These are phyloP conservation scores for Patella pellucida DNA, from an alignment of 2,888 invertebrate genomes.

Conservation along the genomic window DNA sequence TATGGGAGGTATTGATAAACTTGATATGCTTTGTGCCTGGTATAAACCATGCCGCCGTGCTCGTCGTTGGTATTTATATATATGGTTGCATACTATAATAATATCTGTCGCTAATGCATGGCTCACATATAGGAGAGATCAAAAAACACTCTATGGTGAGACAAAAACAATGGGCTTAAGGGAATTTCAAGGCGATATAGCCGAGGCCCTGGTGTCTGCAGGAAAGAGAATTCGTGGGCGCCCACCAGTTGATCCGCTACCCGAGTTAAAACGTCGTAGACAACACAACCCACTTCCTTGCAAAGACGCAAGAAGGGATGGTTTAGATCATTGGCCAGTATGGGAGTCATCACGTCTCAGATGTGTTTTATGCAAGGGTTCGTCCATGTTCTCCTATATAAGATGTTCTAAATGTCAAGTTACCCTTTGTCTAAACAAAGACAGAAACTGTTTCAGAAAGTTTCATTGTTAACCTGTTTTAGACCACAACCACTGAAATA, in stretches of 20 bases:
- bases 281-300: no score
- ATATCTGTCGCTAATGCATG: background rate
- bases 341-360: no score
- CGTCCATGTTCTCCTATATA: no score
- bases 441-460: no score
- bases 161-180: background rate
- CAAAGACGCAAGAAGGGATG: no score
- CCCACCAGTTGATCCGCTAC: background rate
- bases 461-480: no score
- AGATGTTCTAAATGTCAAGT: no score
- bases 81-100: background rate
- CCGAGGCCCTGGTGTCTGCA: background rate
- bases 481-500: no score
- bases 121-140: background rate
- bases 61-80: constrained; percentile 1
- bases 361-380: no score
- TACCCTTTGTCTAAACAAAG: no score
- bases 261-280: no score
- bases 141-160: background rate
- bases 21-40: background rate
- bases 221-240: background rate
- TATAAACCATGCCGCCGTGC: background rate
- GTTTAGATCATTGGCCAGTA: no score
- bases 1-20: background rate
- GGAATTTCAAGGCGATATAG: background rate